phyloP scores from a whole-genome alignment of 2,113 vertebrate genomes.

The Cettia cetti region DNA sequence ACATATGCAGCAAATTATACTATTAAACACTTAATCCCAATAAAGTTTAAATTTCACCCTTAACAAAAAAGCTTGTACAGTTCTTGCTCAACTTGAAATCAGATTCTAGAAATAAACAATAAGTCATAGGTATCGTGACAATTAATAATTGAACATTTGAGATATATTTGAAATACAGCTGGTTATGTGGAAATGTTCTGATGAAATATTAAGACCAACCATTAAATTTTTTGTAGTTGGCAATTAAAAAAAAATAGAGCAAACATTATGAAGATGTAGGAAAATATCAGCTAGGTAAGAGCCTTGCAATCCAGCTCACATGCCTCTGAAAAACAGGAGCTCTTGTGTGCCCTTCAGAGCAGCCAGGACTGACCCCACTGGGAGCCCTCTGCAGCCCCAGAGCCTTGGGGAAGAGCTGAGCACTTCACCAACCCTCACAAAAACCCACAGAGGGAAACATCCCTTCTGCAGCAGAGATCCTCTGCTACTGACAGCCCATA shows the following conservation, averaged over 20 bases:
- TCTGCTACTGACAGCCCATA: not conserved
- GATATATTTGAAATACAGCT: not conserved
- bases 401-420: accelerated
- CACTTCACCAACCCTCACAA: accelerated
- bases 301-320: not conserved
- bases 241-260: not conserved
- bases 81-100: constrained; percentile 30
- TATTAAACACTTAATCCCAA: constrained; percentile 73
- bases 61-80: constrained; percentile 53
- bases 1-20: constrained; percentile 69
- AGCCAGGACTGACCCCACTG: not conserved
- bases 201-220: not conserved
- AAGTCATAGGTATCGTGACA: not conserved
- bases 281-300: not conserved
- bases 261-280: not conserved
- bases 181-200: not conserved
- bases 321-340: not conserved
- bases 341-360: accelerated
- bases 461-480: not conserved
- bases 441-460: not conserved
- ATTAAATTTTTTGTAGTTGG: not conserved
- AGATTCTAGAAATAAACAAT: constrained; percentile 34
- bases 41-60: constrained; percentile 63
- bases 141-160: constrained; percentile 7
- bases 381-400: not conserved